These are phyloP conservation scores for Stenodera caucasica DNA, from an alignment of 2,888 invertebrate genomes.

Conservation along the genomic window DNA sequence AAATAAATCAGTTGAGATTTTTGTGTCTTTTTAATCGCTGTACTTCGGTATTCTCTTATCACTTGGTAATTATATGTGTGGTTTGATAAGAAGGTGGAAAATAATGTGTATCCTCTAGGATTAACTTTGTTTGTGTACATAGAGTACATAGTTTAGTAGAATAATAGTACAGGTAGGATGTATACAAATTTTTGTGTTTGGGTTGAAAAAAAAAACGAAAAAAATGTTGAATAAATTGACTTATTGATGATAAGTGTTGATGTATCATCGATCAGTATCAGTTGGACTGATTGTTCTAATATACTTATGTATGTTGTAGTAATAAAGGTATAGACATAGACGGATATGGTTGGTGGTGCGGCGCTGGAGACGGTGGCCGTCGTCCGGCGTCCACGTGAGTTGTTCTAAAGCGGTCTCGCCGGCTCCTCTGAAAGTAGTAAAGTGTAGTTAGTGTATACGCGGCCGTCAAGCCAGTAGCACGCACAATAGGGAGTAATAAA, in stretches of 20 bases:
- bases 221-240: no score
- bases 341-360: conserved; percentile 34
- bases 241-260: not conserved
- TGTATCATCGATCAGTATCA: no score
- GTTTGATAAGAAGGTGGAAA: conserved; percentile 7
- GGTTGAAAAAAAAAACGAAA: no score
- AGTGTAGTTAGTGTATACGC: conserved; percentile 56
- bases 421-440: conserved; percentile 24
- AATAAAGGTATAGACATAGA: conserved; percentile 1
- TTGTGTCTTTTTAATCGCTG: not conserved
- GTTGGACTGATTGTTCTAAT: no score
- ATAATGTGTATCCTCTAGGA: not conserved
- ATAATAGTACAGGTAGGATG: no score
- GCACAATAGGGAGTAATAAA: conserved; percentile 49
- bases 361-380: conserved; percentile 47
- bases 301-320: not conserved
- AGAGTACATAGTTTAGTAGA: not conserved
- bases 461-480: conserved; percentile 58
- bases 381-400: conserved; percentile 40
- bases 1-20: not conserved
- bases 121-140: not conserved
- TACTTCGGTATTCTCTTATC: conserved; percentile 7
- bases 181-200: no score
- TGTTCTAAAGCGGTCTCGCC: conserved; percentile 18
- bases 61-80: not conserved